phyloP scores from a whole-genome alignment of 2,113 vertebrate species.

The Empidonax alnorum region DNA sequence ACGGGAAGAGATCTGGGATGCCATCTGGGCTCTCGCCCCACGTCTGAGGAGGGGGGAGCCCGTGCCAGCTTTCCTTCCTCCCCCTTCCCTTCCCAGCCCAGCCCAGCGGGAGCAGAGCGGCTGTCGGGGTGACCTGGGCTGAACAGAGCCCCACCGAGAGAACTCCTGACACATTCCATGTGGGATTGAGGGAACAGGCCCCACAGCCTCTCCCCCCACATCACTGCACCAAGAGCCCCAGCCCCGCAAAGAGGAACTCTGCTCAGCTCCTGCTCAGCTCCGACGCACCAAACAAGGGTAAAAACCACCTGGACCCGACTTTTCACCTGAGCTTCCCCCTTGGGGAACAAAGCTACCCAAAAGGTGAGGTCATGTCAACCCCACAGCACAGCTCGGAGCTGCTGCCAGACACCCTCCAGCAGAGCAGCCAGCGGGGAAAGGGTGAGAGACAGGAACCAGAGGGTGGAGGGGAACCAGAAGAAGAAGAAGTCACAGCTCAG shows the following conservation, averaged over 20 bases:
- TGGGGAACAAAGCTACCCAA: not conserved
- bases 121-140: not conserved
- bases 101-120: not conserved
- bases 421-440: not conserved
- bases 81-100: not conserved
- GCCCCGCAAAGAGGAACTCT: not conserved
- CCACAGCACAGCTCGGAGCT: not conserved
- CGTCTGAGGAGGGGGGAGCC: not conserved
- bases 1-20: slow-evolving; percentile 36
- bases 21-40: slow-evolving; percentile 43
- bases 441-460: not conserved
- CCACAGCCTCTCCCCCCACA: fast-evolving
- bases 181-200: not conserved
- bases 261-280: not conserved
- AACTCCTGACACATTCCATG: not conserved
- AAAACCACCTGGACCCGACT: not conserved
- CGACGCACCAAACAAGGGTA: not conserved
- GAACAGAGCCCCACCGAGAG: not conserved
- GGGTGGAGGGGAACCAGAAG: not conserved
- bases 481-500: not conserved
- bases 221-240: not conserved
- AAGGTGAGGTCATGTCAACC: not conserved
- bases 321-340: not conserved
- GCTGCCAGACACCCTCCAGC: not conserved
- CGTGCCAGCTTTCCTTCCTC: not conserved